Evolutionary conservation across 2,888 invertebrate genomes (phyloP).

Genomic region (Odontomyia ornata): DNA sequence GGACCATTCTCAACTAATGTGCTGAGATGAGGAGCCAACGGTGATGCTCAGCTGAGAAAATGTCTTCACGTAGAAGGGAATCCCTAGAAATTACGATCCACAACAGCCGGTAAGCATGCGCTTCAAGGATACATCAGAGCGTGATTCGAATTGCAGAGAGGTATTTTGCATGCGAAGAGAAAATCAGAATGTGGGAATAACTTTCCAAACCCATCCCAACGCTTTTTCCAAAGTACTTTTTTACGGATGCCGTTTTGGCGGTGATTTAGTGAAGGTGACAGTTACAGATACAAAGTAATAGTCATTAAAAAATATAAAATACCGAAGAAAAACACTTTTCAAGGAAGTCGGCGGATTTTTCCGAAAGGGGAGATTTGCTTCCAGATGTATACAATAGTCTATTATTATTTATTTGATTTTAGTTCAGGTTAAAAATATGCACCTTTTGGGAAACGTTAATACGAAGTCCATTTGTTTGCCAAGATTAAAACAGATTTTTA

Average conservation of each 20-base stretch:
- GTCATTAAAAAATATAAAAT: too few relatives aligned
- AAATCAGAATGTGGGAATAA: not conserved
- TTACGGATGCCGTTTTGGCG: conserved; percentile 34
- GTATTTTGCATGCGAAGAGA: not conserved
- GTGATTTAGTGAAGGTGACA: not conserved
- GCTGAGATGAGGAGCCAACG: conserved; percentile 24
- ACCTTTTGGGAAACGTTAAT: too few relatives aligned
- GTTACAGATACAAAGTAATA: too few relatives aligned
- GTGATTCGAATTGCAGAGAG: not conserved
- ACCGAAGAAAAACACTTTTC: too few relatives aligned
- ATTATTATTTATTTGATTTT: too few relatives aligned
- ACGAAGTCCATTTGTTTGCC: too few relatives aligned
- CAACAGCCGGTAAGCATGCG: conserved; percentile 32
- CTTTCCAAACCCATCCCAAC: not conserved
- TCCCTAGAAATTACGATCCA: conserved; percentile 41
- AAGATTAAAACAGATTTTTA: too few relatives aligned
- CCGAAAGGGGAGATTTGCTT: too few relatives aligned
- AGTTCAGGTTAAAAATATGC: too few relatives aligned
- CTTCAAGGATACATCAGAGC: not conserved
- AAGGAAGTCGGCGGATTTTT: too few relatives aligned
- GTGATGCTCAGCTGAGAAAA: conserved; percentile 42
- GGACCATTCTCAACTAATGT: conserved; percentile 39
- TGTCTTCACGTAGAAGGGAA: conserved; percentile 39
- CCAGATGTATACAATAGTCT: too few relatives aligned
- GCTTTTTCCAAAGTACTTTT: not conserved